Percentiles rank a stretch among this genome's conserved stretches.
These are phyloP conservation scores for Chunga burmeisteri DNA, from an alignment of 2,113 vertebrate species.

Conservation along the genomic window DNA sequence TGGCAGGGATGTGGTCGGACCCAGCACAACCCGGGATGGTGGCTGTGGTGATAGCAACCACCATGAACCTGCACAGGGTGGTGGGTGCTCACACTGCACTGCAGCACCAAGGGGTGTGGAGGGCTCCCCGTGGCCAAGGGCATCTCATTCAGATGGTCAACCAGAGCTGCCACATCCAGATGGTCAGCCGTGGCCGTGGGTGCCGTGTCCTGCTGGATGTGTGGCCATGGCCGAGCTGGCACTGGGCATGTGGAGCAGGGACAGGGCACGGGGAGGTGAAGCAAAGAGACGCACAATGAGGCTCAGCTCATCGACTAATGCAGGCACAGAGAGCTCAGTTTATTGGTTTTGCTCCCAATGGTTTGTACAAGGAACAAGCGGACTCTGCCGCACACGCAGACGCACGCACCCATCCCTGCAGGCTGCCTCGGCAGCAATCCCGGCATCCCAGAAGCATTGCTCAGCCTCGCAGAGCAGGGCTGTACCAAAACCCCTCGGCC, in stretches of 20 bases:
- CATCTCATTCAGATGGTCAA: accelerated
- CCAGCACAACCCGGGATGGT: not conserved
- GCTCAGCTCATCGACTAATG: not conserved
- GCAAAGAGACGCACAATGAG: accelerated
- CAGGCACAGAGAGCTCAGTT: not conserved
- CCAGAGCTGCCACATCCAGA: no score
- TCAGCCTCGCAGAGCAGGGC: not conserved
- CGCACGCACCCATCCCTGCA: accelerated
- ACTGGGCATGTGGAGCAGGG: accelerated
- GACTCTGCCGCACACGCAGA: not conserved
- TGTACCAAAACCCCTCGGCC: not conserved
- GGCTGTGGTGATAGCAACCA: not conserved
- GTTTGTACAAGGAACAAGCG: not conserved
- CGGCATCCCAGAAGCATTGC: not conserved
- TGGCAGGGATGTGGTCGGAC: not conserved
- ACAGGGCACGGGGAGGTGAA: accelerated
- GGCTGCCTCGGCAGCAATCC: not conserved
- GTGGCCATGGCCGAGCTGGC: not conserved
- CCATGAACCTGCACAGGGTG: accelerated
- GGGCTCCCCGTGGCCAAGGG: not conserved
- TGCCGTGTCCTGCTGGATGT: not conserved
- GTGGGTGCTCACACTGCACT: not conserved
- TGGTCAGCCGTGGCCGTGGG: not conserved
- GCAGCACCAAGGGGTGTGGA: not conserved
- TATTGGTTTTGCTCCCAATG: not conserved